Percentiles rank a stretch among this genome's conserved stretches.
phyloP scores from a whole-genome alignment of 92 coral and sea anemone species.

The Nematostella vectensis region DNA sequence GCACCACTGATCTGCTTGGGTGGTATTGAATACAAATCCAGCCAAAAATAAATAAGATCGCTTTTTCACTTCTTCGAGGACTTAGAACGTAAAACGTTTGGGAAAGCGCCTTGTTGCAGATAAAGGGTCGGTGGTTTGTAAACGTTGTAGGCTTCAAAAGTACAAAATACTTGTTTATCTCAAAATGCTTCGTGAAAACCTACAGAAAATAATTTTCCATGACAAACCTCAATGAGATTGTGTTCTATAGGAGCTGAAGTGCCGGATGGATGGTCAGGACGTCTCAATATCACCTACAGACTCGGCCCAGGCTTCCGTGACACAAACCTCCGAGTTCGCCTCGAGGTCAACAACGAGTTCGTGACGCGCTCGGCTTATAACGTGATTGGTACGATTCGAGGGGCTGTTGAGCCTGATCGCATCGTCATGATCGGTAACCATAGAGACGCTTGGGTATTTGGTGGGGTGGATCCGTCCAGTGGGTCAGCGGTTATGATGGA shows the following conservation, averaged over 20 bases:
- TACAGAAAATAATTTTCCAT: no score
- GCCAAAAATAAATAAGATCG: no score
- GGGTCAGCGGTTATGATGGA: slow-evolving; percentile 84
- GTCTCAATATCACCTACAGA: slow-evolving; percentile 48
- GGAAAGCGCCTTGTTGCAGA: no score
- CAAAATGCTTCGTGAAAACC: no score
- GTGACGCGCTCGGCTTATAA: slow-evolving; percentile 46
- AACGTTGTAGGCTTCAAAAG: no score
- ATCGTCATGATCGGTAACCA: slow-evolving; percentile 82
- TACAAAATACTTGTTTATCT: no score
- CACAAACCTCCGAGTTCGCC: slow-evolving; percentile 32
- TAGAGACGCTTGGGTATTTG: slow-evolving; percentile 91
- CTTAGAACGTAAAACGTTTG: no score
- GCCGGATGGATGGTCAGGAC: slow-evolving; percentile 69
- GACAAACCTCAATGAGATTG: no score
- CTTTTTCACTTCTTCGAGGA: no score
- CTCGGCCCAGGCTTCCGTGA: slow-evolving; percentile 60
- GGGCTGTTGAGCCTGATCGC: slow-evolving; percentile 82
- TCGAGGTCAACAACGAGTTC: slow-evolving; percentile 64
- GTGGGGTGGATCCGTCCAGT: slow-evolving; percentile 78
- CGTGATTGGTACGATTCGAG: slow-evolving; percentile 71
- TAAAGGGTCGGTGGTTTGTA: no score
- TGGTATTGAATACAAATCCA: no score
- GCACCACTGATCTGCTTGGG: no score
- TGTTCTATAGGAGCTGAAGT: slow-evolving; percentile 59